These are phyloP conservation scores for Pachypanchax playfairii DNA, from an alignment of 2,113 vertebrate genomes.

Conservation along the genomic window DNA sequence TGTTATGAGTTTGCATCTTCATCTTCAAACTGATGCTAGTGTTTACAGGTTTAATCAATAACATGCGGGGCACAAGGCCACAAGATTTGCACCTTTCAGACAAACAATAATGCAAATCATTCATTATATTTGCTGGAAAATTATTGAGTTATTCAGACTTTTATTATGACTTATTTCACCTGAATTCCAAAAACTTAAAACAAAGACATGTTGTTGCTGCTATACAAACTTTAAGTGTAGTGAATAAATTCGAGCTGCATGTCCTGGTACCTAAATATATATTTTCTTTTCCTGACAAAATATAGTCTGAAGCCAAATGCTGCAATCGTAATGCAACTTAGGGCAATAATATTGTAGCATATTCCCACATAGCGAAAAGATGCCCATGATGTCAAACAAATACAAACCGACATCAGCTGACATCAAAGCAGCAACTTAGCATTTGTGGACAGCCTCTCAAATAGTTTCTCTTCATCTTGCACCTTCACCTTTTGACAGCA, in stretches of 20 bases:
- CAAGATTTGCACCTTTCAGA: too few relatives aligned
- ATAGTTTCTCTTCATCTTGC: constrained; percentile 8
- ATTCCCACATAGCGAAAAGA: constrained; percentile 35
- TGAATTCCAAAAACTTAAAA: constrained; percentile 1
- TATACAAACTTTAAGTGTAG: not conserved
- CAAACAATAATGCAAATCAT: not conserved
- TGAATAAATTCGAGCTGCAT: not conserved
- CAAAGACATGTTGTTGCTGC: not conserved
- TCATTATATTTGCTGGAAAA: not conserved
- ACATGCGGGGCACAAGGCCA: too few relatives aligned
- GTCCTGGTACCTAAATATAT: constrained; percentile 19
- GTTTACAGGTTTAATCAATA: too few relatives aligned
- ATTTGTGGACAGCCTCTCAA: constrained; percentile 19
- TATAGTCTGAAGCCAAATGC: constrained; percentile 48
- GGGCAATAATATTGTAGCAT: constrained; percentile 48
- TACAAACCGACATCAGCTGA: constrained; percentile 11
- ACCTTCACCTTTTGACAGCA: constrained; percentile 13
- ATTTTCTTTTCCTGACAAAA: constrained; percentile 15
- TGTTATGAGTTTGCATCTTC: too few relatives aligned
- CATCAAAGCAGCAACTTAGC: not conserved
- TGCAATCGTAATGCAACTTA: constrained; percentile 63
- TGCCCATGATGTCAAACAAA: constrained; percentile 25
- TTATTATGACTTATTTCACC: not conserved
- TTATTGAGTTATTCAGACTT: not conserved
- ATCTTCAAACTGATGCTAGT: too few relatives aligned